These are phyloP conservation scores for Lepisosteus osseus DNA, from an alignment of 2,113 vertebrate species.

Conservation along the genomic window DNA sequence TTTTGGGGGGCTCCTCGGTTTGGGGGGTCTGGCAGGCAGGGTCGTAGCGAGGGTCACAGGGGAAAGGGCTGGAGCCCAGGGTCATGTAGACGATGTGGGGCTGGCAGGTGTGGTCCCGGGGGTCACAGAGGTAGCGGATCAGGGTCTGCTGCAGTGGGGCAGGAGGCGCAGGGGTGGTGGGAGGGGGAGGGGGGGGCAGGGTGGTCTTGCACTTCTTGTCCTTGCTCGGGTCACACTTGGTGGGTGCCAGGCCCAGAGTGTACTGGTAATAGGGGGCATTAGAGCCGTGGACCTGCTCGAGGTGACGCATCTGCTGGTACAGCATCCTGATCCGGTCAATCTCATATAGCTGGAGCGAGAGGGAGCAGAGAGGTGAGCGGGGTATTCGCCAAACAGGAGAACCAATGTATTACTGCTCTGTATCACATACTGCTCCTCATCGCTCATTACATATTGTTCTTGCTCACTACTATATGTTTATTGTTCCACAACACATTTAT, in stretches of 20 bases:
- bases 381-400: background rate
- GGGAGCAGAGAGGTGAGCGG: background rate
- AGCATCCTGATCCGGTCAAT: slow-evolving; percentile 71
- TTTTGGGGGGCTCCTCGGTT: slow-evolving; percentile 35
- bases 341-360: slow-evolving; percentile 59
- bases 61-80: slow-evolving; percentile 55
- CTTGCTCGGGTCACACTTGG: slow-evolving; percentile 59
- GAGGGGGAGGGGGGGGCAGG: slow-evolving; percentile 32
- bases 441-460: too few species aligned
- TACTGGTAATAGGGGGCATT: slow-evolving; percentile 65
- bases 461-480: too few species aligned
- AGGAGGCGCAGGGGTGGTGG: slow-evolving; percentile 31
- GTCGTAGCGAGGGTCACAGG: slow-evolving; percentile 69
- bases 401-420: background rate
- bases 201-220: slow-evolving; percentile 58
- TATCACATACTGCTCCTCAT: too few species aligned
- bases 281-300: slow-evolving; percentile 66
- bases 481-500: too few species aligned
- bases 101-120: slow-evolving; percentile 66
- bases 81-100: slow-evolving; percentile 74
- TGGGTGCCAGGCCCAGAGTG: slow-evolving; percentile 55
- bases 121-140: slow-evolving; percentile 59
- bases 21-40: slow-evolving; percentile 60
- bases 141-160: slow-evolving; percentile 30
- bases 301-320: slow-evolving; percentile 73